These are phyloP conservation scores for Odontamblyopus rebecca DNA, from an alignment of 2,797 vertebrate genomes.

Conservation along the genomic window DNA sequence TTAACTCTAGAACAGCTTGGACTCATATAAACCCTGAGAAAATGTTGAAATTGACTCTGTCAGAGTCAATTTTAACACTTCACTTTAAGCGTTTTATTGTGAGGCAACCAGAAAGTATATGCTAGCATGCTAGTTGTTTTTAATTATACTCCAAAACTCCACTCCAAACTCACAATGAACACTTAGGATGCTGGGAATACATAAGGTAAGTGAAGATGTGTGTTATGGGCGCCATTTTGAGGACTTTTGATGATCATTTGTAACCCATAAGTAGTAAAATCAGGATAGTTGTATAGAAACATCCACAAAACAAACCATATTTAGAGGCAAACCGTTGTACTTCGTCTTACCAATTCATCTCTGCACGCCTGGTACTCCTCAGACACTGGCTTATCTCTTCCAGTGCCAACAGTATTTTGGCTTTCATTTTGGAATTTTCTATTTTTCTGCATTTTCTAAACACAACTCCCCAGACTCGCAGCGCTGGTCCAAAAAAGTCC, in stretches of 20 bases:
- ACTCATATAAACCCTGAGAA: too few relatives aligned
- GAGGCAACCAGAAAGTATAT: too few relatives aligned
- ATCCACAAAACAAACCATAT: background rate
- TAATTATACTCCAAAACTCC: too few relatives aligned
- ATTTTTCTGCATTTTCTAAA: background rate
- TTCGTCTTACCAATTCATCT: background rate
- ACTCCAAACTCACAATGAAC: too few relatives aligned
- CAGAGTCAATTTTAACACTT: too few relatives aligned
- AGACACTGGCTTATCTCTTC: constrained; percentile 3
- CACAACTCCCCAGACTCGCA: constrained; percentile 22
- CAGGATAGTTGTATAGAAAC: background rate
- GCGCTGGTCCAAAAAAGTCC: constrained; percentile 35
- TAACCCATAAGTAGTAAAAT: too few relatives aligned
- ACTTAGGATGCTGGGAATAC: too few relatives aligned
- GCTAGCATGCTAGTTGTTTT: too few relatives aligned
- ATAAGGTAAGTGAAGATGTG: too few relatives aligned
- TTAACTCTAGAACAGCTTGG: too few relatives aligned
- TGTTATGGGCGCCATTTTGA: background rate
- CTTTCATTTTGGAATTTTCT: background rate
- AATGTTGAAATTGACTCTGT: too few relatives aligned
- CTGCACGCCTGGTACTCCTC: background rate
- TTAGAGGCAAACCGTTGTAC: background rate
- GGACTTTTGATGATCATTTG: background rate
- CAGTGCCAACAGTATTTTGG: background rate
- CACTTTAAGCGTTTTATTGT: too few relatives aligned